Base-by-base conservation (phyloP, 2,888 invertebrate genomes). In the Incurvaria masculella region DNA sequence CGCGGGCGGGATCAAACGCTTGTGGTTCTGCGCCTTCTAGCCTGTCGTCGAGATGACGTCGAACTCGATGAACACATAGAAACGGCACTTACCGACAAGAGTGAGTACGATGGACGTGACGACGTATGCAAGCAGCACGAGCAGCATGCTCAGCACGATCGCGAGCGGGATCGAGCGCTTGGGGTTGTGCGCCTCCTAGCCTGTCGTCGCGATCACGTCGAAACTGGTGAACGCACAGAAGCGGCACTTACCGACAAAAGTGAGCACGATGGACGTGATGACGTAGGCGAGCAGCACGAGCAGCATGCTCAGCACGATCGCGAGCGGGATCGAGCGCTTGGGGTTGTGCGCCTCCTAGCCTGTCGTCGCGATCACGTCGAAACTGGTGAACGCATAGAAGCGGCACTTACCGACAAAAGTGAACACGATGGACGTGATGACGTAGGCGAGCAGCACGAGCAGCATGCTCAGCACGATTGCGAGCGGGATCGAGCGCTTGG, bases 171-270 rank as follows among this genome's bases (percentile, higher is more conserved):
- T 94, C 60, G 93, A 94, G 59, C 88, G 86, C 68, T 93, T 92
- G 2, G 97, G 95, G 70, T 93, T 94, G 58, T 88, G 88, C 2
- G 96, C 94, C 69, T 97, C 97, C 68, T 95, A 95, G 8, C 96
- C 96, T 1, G 95, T 95, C 2, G 95, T 96, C 1, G 96, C 96
- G 57, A 97, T 94, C 59, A 94, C 94, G 70, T 97, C 97, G 66
- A 97, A 95, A 11, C 96, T 96, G 59, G 96, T 94, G 76, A 97
- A 97, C 41, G 95, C 95, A 72, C 95, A 97, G 80, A 97, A 96
- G 66, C 97, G 94, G 43, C 14, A 70, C 82, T 82, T 71, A 92
- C 93, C 91, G 56, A 94, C 86, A 59, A 94, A 75, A 8, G 94
- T 94, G 56, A 94, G 80, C 66, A 94, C 85, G 78, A 91, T 85